These are phyloP conservation scores for Euplexia lucipara DNA, from an alignment of 2,888 invertebrate species.

Conservation along the genomic window DNA sequence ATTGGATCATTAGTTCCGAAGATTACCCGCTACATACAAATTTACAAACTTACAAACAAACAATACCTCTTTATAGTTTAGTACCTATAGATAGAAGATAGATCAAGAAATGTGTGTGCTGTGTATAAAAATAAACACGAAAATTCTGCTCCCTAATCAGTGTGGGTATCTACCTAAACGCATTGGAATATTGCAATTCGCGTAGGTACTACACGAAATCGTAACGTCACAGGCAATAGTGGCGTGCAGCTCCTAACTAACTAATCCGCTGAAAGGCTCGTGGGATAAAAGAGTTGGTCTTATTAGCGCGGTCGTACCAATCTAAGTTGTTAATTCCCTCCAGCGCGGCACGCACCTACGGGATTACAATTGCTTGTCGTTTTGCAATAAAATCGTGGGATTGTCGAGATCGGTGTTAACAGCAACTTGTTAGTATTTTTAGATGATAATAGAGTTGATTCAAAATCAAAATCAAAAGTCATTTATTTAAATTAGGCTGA, in stretches of 20 bases:
- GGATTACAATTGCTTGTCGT: constrained; percentile 69
- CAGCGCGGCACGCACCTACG: constrained; percentile 69
- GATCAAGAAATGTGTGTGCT: no score
- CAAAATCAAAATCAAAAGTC: no score
- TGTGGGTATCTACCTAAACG: background rate
- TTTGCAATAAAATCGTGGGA: constrained; percentile 60
- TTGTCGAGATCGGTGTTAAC: constrained; percentile 25
- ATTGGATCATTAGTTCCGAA: no score
- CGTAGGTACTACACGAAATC: background rate
- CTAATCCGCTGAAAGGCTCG: constrained; percentile 44
- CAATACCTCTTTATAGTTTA: no score
- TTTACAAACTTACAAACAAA: no score
- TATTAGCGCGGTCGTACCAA: constrained; percentile 71
- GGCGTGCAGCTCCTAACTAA: constrained; percentile 31
- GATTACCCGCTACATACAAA: no score
- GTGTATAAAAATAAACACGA: no score
- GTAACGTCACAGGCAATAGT: constrained; percentile 20
- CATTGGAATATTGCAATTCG: constrained; percentile 8
- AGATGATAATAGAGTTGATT: no score
- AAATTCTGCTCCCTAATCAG: no score
- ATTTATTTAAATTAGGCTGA: no score
- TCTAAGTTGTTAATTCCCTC: constrained; percentile 77
- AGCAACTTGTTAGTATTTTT: constrained; percentile 4
- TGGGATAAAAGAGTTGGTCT: constrained; percentile 67
- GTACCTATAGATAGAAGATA: no score